phyloP scores from a whole-genome alignment of 2,888 invertebrate species.

The Eupithecia subumbrata region DNA sequence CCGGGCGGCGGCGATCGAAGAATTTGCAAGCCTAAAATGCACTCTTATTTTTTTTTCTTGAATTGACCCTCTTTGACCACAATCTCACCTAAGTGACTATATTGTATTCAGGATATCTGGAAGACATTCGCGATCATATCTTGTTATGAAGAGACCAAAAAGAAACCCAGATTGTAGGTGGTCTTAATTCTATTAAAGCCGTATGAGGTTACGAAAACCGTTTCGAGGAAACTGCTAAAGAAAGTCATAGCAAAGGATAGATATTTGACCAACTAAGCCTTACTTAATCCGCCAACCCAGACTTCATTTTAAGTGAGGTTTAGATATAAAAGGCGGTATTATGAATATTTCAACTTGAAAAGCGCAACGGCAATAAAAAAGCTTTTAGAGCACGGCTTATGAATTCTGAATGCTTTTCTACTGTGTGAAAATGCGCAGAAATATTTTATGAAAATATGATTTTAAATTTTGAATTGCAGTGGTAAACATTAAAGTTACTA shows the following conservation, averaged over 20 bases:
- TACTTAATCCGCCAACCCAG: not conserved
- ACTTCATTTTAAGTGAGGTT: slow-evolving; percentile 7
- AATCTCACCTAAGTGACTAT: not conserved
- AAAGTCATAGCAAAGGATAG: not conserved
- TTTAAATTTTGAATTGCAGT: slow-evolving; percentile 12
- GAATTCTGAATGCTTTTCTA: slow-evolving; percentile 32
- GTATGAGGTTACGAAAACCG: not conserved
- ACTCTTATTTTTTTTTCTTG: not conserved
- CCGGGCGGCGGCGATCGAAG: not conserved
- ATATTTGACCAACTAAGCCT: not conserved
- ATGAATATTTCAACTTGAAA: slow-evolving; percentile 31
- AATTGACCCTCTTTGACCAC: not conserved
- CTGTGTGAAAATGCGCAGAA: slow-evolving; percentile 16
- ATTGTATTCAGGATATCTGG: not conserved
- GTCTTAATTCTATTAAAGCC: not conserved
- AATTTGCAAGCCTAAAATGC: not conserved
- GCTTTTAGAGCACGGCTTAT: slow-evolving; percentile 28
- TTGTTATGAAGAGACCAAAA: not conserved
- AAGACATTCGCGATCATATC: not conserved
- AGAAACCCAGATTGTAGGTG: not conserved
- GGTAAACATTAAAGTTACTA: slow-evolving; percentile 11
- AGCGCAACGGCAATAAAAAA: slow-evolving; percentile 28
- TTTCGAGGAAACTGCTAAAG: too few relatives aligned
- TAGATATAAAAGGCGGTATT: slow-evolving; percentile 15
- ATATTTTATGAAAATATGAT: slow-evolving; percentile 27